Evolutionary conservation across 2,797 vertebrate genomes (phyloP).

Genomic region (Propithecus deckenii): DNA sequence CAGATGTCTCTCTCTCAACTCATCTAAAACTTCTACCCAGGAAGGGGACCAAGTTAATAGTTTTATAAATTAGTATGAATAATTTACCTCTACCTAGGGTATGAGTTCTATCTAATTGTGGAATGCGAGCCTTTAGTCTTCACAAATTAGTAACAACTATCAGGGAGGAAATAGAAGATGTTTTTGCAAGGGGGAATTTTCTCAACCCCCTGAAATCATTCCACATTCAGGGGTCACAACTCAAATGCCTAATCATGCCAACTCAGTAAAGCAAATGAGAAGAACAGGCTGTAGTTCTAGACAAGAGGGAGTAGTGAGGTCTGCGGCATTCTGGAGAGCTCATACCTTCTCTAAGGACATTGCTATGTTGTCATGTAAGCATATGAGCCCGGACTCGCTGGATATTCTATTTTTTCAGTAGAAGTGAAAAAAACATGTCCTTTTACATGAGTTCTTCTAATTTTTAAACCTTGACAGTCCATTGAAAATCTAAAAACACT

Average conservation of each 20-base stretch:
- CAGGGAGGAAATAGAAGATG: background rate
- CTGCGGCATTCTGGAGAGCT: background rate
- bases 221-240: background rate
- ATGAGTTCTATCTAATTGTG: background rate
- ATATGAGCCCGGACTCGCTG: background rate
- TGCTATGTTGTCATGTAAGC: background rate
- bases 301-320: background rate
- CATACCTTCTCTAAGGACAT: background rate
- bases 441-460: background rate
- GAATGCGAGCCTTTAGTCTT: background rate
- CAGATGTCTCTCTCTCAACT: background rate
- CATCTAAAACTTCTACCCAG: background rate
- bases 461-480: constrained; percentile 1
- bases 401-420: background rate
- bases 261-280: background rate
- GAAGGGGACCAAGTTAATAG: background rate
- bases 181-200: background rate
- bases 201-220: background rate
- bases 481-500: background rate
- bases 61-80: background rate
- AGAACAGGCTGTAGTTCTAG: background rate
- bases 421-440: background rate
- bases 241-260: background rate
- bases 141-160: background rate
- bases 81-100: background rate